These are phyloP conservation scores for Dromococcyx pavoninus DNA, from an alignment of 2,797 vertebrate genomes.

Conservation along the genomic window DNA sequence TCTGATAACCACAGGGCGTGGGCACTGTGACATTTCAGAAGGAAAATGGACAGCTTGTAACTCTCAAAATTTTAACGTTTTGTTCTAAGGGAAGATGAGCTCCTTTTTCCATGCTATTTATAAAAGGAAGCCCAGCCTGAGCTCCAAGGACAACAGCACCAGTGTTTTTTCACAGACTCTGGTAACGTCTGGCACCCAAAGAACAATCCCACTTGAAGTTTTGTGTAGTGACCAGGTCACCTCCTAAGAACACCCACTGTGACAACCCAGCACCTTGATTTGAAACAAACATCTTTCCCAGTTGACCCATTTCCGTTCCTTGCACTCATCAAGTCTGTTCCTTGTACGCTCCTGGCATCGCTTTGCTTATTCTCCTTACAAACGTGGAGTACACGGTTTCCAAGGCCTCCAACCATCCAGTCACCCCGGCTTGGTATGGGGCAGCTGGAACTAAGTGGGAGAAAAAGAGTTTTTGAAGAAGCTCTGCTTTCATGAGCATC, in stretches of 20 bases:
- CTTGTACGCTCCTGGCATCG: fast-evolving
- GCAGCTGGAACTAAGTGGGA: background rate
- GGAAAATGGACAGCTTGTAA: background rate
- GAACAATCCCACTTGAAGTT: no score
- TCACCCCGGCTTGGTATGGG: background rate
- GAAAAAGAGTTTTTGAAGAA: background rate
- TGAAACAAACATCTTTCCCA: background rate
- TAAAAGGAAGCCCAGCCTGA: background rate
- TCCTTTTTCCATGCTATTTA: fast-evolving
- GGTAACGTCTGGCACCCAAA: background rate
- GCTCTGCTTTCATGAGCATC: background rate
- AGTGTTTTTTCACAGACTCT: background rate
- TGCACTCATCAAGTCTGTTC: fast-evolving
- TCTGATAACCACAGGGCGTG: background rate
- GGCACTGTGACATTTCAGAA: fast-evolving
- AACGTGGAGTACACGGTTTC: fast-evolving
- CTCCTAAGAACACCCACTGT: no score
- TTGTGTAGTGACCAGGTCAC: no score
- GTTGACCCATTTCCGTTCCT: background rate
- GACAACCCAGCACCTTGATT: background rate
- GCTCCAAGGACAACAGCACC: background rate
- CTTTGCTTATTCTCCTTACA: fast-evolving
- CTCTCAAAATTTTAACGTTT: background rate
- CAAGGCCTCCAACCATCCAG: background rate
- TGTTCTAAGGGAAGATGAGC: background rate